Percentiles rank a stretch among this genome's conserved stretches.
phyloP scores from a whole-genome alignment of 2,888 invertebrate species.

The Cephus sareptanus region DNA sequence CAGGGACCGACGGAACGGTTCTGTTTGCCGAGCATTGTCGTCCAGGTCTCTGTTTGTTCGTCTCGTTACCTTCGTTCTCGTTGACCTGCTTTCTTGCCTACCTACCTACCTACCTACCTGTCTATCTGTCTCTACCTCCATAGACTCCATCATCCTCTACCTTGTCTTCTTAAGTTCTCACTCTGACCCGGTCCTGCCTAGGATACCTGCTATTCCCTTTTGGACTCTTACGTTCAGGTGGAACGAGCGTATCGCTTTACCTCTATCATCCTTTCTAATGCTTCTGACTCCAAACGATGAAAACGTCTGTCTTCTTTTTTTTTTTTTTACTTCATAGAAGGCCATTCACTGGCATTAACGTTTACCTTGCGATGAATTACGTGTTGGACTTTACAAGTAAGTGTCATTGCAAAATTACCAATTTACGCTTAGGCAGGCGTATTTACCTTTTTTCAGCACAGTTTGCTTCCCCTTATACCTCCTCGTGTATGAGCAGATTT shows the following conservation, averaged over 20 bases:
- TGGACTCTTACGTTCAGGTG: not conserved
- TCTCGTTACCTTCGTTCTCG: slow-evolving; percentile 26
- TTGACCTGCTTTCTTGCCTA: not conserved
- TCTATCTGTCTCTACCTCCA: not conserved
- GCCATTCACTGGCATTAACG: not conserved
- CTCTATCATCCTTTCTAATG: not conserved
- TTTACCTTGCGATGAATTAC: not conserved
- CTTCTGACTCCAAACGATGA: not conserved
- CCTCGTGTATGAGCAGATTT: not conserved
- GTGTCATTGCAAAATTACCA: not conserved
- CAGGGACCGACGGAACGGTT: slow-evolving; percentile 21
- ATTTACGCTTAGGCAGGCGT: not conserved
- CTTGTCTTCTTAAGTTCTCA: not conserved
- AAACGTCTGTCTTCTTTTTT: not conserved
- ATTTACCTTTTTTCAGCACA: not conserved
- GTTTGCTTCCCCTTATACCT: not conserved
- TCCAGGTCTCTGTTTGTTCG: slow-evolving; percentile 25
- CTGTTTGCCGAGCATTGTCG: slow-evolving; percentile 39
- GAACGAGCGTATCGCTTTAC: not conserved
- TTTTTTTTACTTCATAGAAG: not conserved
- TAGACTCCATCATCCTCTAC: not conserved
- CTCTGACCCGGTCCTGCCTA: not conserved
- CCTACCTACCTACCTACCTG: not conserved
- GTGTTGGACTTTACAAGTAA: not conserved
- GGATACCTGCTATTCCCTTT: not conserved